A percentile compares a stretch with the other conserved stretches of the same genome.
These are phyloP conservation scores for Coracias cyanogaster DNA, from an alignment of 2,797 vertebrate genomes.

Conservation along the genomic window DNA sequence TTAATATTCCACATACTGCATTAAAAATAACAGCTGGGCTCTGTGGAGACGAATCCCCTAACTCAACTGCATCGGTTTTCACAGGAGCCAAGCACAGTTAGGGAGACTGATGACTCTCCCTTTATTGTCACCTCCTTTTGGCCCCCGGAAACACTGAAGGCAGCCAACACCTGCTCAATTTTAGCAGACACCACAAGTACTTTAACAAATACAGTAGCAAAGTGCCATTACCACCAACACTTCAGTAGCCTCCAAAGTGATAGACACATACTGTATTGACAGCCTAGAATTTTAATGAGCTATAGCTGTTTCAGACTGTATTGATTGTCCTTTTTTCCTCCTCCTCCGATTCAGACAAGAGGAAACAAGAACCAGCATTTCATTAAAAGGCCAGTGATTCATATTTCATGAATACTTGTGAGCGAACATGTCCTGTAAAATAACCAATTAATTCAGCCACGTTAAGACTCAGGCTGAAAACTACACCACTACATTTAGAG, in stretches of 20 bases:
- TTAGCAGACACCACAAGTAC: constrained; percentile 10
- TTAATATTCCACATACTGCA: constrained; percentile 77
- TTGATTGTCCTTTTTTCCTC: constrained; percentile 57
- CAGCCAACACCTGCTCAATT: constrained; percentile 15
- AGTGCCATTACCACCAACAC: constrained; percentile 38
- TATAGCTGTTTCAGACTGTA: constrained; percentile 50
- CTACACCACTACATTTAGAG: not conserved
- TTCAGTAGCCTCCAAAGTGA: constrained; percentile 25
- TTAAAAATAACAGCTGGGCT: constrained; percentile 73
- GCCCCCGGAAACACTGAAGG: not conserved
- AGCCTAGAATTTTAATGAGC: constrained; percentile 73
- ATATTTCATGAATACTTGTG: constrained; percentile 66
- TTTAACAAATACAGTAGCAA: constrained; percentile 18
- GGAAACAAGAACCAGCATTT: constrained; percentile 61
- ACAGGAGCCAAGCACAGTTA: not conserved
- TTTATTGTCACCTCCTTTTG: constrained; percentile 11
- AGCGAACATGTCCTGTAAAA: constrained; percentile 51
- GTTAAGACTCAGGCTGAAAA: not conserved
- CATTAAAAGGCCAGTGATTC: constrained; percentile 61
- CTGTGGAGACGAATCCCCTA: constrained; percentile 29
- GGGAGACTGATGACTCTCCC: not conserved
- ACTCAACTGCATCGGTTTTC: not conserved
- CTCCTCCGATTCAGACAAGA: constrained; percentile 31
- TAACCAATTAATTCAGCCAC: constrained; percentile 63
- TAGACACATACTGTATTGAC: constrained; percentile 45